Evolutionary conservation across 2,797 vertebrate species (phyloP), one percentile per base, ranked within the genome.

Genomic region (Petrocephalus schoutedeni): DNA sequence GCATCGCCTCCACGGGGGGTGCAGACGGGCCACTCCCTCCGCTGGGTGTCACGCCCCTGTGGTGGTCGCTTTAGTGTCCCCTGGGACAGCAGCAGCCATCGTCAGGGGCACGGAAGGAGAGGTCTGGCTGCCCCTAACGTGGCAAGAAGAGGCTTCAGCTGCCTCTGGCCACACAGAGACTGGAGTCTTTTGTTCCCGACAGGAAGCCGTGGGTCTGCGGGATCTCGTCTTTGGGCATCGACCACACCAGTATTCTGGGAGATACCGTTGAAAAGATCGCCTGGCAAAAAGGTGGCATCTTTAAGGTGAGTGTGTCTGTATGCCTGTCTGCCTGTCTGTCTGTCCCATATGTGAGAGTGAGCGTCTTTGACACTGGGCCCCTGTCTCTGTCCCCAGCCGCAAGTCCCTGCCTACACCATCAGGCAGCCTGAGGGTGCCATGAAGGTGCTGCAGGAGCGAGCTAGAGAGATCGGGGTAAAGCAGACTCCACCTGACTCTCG

Each of bases 231-330:
- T 93, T 99, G 87, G 98, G 97, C 53, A 96, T 99, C 0, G 98
- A 99, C 93, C 98, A 99, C 93, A 98, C 96, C 71, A 97, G 95
- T 93, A 97, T 99, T 89, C 93, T 99, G 3, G 98, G 98, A 80
- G 97, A 99, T 94, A 98, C 97, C 0, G 92, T 98, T 36, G 97
- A 99, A 89, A 97, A 98, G 93, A 99, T 99, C 0, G 97, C 98
- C 0, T 99, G 98, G 98, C 98, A 99, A 90, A 99, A 99, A 92
- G 98, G 96, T 2, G 98, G 98, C 83, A 99, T 99, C 93, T 99
- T 99, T 92, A 99, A 99, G 97, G 98, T 99, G 91, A 89, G 36
- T 61, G 28, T 84, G 28, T 88, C 2, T 54, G 67, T 74, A 19
- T 88, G 85, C 59, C 19, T 16, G 54, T 83, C 9, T 59, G 19